A percentile compares a stretch with the other conserved stretches of the same genome.
These are phyloP conservation scores for Oligia latruncula DNA, from an alignment of 2,888 invertebrate species.

Conservation along the genomic window DNA sequence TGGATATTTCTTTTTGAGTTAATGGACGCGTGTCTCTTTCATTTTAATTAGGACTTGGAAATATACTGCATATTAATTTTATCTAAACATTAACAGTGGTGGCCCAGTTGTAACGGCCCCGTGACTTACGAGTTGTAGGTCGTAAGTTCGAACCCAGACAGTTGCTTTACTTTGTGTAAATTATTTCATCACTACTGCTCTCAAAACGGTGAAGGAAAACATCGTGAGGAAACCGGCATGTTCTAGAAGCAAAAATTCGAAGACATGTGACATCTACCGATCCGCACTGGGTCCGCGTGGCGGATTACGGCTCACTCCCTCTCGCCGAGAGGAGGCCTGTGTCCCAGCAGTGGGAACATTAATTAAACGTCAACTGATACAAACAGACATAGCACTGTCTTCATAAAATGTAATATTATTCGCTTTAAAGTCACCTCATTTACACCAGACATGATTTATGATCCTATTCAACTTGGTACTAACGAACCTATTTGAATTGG, in stretches of 20 bases:
- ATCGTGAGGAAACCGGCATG: neutral
- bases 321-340: neutral
- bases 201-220: neutral
- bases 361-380: slow-evolving; percentile 10
- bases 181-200: neutral
- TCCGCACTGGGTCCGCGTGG: neutral
- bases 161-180: neutral
- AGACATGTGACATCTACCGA: neutral
- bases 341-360: neutral
- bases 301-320: neutral
- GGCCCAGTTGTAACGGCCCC: neutral
- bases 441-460: slow-evolving; percentile 37
- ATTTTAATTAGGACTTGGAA: neutral
- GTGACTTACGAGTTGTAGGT: neutral
- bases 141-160: neutral
- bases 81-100: neutral
- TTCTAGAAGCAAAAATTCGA: no score
- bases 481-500: slow-evolving; percentile 38
- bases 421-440: slow-evolving; percentile 28
- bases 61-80: neutral
- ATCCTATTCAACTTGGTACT: slow-evolving; percentile 30
- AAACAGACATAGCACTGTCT: slow-evolving; percentile 6
- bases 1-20: slow-evolving; percentile 41
- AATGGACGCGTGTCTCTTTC: slow-evolving; percentile 21
- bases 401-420: slow-evolving; percentile 25